phyloP scores from a whole-genome alignment of 1,140 invertebrate genomes.

The Drosophila takahashii region DNA sequence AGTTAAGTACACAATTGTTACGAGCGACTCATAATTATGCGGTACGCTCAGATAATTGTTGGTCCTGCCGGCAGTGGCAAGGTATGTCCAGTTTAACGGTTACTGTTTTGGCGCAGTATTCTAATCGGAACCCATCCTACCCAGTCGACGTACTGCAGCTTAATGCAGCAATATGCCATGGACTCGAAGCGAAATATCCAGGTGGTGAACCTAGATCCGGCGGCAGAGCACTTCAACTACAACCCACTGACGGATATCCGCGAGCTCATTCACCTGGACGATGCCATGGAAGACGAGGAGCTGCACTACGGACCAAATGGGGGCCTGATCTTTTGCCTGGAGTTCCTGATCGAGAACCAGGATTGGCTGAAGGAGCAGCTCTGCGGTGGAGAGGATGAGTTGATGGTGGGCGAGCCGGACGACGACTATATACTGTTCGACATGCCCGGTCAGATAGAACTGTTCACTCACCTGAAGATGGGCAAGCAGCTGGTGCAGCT shows the following conservation, averaged over 20 bases:
- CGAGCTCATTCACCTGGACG: constrained; percentile 97
- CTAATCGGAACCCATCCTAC: neutral
- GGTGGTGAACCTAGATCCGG: constrained; percentile 98
- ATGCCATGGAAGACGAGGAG: constrained; percentile 98
- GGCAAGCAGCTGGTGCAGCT: constrained; percentile 93
- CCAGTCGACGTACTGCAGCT: constrained; percentile 97
- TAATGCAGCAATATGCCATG: constrained; percentile 93
- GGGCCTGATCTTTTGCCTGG: constrained; percentile 98
- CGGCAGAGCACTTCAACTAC: constrained; percentile 98
- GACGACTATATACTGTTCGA: constrained; percentile 99
- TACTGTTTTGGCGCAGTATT: neutral
- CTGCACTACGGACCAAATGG: constrained; percentile 99
- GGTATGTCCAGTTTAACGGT: constrained; percentile 85
- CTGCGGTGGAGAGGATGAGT: constrained; percentile 85
- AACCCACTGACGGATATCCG: constrained; percentile 94
- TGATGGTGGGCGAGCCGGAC: constrained; percentile 86
- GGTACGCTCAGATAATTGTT: constrained; percentile 97
- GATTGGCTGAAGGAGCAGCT: constrained; percentile 96
- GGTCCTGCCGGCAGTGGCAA: constrained; percentile 98
- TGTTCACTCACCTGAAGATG: constrained; percentile 97
- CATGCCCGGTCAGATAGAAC: constrained; percentile 99
- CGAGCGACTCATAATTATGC: constrained; percentile 89
- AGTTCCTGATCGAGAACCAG: constrained; percentile 96
- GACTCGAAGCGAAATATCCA: constrained; percentile 91
- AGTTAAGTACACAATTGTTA: neutral